phyloP scores from a whole-genome alignment of 2,797 vertebrate genomes.

The Pseudochirops cupreus region DNA sequence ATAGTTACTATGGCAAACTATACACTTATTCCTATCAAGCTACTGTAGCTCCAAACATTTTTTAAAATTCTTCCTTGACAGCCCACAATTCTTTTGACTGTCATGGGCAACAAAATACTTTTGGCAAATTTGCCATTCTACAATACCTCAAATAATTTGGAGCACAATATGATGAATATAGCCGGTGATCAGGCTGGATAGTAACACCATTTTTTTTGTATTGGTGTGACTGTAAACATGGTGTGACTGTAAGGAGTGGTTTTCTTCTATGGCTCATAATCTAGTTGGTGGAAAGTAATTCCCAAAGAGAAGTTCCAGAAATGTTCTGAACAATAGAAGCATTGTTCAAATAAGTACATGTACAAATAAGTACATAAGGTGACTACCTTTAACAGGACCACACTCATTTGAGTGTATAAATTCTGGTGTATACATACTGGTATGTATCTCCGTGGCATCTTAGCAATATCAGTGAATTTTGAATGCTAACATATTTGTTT shows the following conservation, averaged over 20 bases:
- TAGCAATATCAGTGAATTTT: background rate
- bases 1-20: background rate
- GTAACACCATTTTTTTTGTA: background rate
- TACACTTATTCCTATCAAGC: background rate
- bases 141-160: background rate
- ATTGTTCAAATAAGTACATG: background rate
- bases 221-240: background rate
- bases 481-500: conserved; percentile 22
- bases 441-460: background rate
- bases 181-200: background rate
- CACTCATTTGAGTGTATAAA: conserved; percentile 12
- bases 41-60: background rate
- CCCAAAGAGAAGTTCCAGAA: background rate
- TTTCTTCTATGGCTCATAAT: background rate
- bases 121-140: background rate
- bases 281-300: background rate
- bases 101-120: background rate
- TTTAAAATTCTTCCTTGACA: background rate
- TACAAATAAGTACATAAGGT: background rate
- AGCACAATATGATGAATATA: background rate
- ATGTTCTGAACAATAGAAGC: conserved; percentile 5
- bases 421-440: conserved; percentile 40
- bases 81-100: background rate
- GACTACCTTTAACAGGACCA: conserved; percentile 23
- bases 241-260: background rate